A percentile compares a stretch with the other conserved stretches of the same genome.
These are phyloP conservation scores for Temnothorax unifasciatus DNA, from an alignment of 2,888 invertebrate genomes.

Conservation along the genomic window DNA sequence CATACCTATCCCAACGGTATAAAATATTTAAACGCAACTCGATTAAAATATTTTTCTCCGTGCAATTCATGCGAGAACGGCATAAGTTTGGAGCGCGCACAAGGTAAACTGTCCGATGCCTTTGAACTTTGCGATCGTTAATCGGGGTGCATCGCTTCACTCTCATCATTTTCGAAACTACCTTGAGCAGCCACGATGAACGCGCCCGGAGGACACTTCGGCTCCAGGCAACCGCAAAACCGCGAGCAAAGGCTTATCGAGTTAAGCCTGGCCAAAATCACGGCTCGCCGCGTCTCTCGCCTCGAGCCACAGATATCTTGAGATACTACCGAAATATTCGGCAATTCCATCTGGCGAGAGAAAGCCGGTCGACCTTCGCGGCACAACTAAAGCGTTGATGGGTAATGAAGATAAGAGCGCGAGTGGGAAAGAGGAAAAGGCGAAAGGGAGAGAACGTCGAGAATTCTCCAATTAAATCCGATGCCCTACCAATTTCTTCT, in stretches of 20 bases:
- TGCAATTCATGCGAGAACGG: background rate
- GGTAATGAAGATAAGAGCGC: constrained; percentile 75
- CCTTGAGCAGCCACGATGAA: constrained; percentile 52
- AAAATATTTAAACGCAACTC: background rate
- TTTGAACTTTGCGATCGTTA: constrained; percentile 40
- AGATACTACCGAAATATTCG: constrained; percentile 66
- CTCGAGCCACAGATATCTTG: constrained; percentile 48
- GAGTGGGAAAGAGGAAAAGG: constrained; percentile 5
- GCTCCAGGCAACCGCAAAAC: constrained; percentile 49
- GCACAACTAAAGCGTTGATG: constrained; percentile 64
- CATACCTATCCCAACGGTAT: background rate
- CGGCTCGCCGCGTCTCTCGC: constrained; percentile 36
- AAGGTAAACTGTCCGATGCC: constrained; percentile 6
- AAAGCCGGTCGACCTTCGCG: constrained; percentile 56
- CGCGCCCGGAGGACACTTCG: constrained; percentile 27
- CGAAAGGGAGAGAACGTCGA: constrained; percentile 36
- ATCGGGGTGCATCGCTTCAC: constrained; percentile 25
- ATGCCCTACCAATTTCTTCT: constrained; percentile 31
- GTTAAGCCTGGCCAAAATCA: constrained; percentile 71
- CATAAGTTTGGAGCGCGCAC: background rate
- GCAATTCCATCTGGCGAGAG: constrained; percentile 58
- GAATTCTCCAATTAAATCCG: constrained; percentile 75
- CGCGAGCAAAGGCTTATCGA: constrained; percentile 64
- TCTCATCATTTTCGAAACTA: constrained; percentile 49
- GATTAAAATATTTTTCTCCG: constrained; percentile 10